Base-by-base conservation (phyloP, 2,113 vertebrate genomes). In the Glaucidium brasilianum region DNA sequence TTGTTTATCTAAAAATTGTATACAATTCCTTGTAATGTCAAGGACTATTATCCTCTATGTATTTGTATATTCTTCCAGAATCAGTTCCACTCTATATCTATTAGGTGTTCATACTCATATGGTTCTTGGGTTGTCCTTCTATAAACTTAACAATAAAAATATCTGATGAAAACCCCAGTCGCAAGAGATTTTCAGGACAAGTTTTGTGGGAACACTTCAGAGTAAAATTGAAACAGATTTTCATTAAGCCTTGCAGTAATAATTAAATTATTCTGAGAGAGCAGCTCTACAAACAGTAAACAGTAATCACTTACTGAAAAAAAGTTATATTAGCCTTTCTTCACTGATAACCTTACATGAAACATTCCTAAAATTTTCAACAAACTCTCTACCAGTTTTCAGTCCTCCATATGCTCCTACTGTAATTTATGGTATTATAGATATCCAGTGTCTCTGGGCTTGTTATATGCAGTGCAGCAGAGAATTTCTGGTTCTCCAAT, bases 401-500 rank as follows among this genome's bases (percentile, higher is more conserved):
- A 77, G 52, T 26, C 64, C 52, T 63, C 90, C 37, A 50, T 34
- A 20, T 81, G 80, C 56, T 91, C 73, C 52, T 53, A 5, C 41
- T 78, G 75, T 64, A 89, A 83, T 71, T 89, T 78, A 7, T 84
- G 76, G 59, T 20, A 68, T 37, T 68, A 35, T 13, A 86, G 83
- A 12, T 75, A 84, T 78, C 52, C 76, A 22, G 76, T 58, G 71
- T 64, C 86, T 19, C 63, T 77, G 88, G 56, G 32, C 73, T 37
- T 23, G 15, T 11, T 71, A 5, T 12, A 53, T 30, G 68, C 58
- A 62, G 55, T 1, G 32, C 84, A 79, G 85, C 67, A 56, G 53
- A 60, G 93, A 90, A 49, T 66, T 80, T 67, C 78, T 73, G 64
- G 22, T 78, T 87, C 94, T 97, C 88, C 88, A 30, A 35, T 93